Evolutionary conservation across 2,888 invertebrate genomes (phyloP), one percentile per base, ranked within the genome.

Genomic region (Sesia apiformis): DNA sequence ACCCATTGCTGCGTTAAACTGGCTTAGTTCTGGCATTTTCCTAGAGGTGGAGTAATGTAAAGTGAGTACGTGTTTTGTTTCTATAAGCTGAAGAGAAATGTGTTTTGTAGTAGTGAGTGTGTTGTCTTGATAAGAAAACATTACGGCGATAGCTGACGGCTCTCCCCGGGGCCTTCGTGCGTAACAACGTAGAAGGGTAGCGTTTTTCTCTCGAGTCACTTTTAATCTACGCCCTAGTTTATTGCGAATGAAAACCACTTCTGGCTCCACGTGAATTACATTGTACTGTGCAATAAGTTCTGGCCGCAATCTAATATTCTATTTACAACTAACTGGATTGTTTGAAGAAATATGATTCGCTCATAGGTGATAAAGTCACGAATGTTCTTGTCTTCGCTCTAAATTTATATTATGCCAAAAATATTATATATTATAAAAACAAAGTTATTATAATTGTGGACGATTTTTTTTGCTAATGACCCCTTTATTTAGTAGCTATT

Each of bases 121-220:
- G 72, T 73, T 74, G 73, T 74, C 72, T 76, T 74, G 81, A 82
- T 82, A 84, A 83, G 81, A 72, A 76, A 80, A 78, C 69, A 70
- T 81, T 78, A 81, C 76, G 76, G 71, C 70, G 67, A 71, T 71
- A 70, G 71, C 75, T 74, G 76, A 78, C 75, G 74, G 70, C 67
- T 65, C 67, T 78, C 78, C 72, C 74, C 59, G 66, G 75, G 72
- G 76, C 62, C 61, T 67, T 72, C 69, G 65, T 74, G 73, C 70
- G 74, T 75, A 76, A 72, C 74, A 72, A 70, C 70, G 69, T 73
- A 63, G 65, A 68, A 67, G 63, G 69, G 60, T 61, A 63, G 62
- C 62, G 63, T 72, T 75, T 76, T 68, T 66, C 65, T 66, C 61
- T 53, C 53, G 67, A 72, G 70, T 71, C 70, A 70, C 67, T 76